These are phyloP conservation scores for Neodiprion lecontei DNA, from an alignment of 1,140 invertebrate species.

Conservation along the genomic window DNA sequence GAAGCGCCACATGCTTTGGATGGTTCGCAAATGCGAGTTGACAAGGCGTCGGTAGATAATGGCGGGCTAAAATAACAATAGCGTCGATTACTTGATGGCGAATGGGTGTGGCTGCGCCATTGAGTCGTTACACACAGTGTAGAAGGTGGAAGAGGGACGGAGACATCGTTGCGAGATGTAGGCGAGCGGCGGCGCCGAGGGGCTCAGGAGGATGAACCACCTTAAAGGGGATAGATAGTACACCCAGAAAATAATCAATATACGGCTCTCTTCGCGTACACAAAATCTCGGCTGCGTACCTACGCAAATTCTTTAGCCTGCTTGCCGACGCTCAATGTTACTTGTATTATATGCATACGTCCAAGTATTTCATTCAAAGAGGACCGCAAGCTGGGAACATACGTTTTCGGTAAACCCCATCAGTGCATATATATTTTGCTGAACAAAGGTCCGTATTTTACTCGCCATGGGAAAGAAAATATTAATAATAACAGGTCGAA, in stretches of 20 bases:
- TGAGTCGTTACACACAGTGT: conserved; percentile 60
- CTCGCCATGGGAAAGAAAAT: no score
- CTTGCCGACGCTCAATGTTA: neutral
- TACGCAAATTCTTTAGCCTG: neutral
- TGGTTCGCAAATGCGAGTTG: neutral
- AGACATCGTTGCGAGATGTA: conserved; percentile 25
- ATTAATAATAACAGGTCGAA: no score
- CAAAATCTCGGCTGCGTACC: neutral
- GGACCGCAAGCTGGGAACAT: no score
- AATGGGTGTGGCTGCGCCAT: conserved; percentile 62
- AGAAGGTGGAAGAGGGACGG: conserved; percentile 43
- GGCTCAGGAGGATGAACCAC: conserved; percentile 52
- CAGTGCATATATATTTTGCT: no score
- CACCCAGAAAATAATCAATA: conserved; percentile 59
- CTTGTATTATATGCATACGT: neutral
- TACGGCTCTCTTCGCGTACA: conserved; percentile 31
- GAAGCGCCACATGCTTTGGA: no score
- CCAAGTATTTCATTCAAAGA: neutral
- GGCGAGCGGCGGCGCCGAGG: conserved; percentile 39
- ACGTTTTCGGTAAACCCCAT: no score
- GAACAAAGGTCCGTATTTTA: no score
- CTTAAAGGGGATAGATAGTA: conserved; percentile 57
- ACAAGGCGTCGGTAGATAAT: conserved; percentile 19
- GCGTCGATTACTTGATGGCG: conserved; percentile 59
- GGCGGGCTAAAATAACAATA: conserved; percentile 57